Base-by-base conservation (phyloP, 2,113 vertebrate genomes). In the Ancistrus triradiatus region DNA sequence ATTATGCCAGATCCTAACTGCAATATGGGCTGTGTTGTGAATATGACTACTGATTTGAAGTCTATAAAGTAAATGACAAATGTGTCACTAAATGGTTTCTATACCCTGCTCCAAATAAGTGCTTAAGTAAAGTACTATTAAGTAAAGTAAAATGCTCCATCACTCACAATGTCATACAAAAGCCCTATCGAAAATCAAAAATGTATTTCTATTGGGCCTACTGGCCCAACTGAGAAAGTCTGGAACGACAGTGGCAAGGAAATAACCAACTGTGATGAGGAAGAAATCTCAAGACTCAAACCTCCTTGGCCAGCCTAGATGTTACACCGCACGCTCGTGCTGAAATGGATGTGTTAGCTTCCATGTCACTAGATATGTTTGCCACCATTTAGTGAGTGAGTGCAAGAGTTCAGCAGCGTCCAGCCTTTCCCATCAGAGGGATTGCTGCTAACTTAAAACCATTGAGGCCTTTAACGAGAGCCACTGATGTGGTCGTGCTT, bases 391-490 rank as follows among this genome's bases (percentile, higher is more conserved):
- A 56, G 63, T 57, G 42, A 37, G 19, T 25, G 27, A 58, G 63
- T 57, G 63, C 63, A 66, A 66, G 18, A 58, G 63, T 66, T 57
- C 52, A 65, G 51, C 6, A 17, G 52, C 22, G 31, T 49, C 35
- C 35, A 51, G 14, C 47, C n/a, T 63, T 42, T 40, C 33, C 21
- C 35, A 44, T 60, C 46, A 48, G 42, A 47, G 58, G 42, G 38
- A 57, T 40, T 58, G 63, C 52, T 53, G 62, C 62, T 57, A 66
- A 57, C 52, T 56, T 18, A 66, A 66, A 57, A 47, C 35, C 63
- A 49, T 37, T 58, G 52, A 57, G 43, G 43, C 50, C 11, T 58
- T 66, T 58, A 66, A 66, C 43, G 22, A 66, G 63, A 58, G 31
- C 11, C 15, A 57, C 22, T 49, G 42, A 66, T 57, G 63, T 66